phyloP scores from a whole-genome alignment of 2,113 vertebrate genomes.

The Pangasianodon hypophthalmus region DNA sequence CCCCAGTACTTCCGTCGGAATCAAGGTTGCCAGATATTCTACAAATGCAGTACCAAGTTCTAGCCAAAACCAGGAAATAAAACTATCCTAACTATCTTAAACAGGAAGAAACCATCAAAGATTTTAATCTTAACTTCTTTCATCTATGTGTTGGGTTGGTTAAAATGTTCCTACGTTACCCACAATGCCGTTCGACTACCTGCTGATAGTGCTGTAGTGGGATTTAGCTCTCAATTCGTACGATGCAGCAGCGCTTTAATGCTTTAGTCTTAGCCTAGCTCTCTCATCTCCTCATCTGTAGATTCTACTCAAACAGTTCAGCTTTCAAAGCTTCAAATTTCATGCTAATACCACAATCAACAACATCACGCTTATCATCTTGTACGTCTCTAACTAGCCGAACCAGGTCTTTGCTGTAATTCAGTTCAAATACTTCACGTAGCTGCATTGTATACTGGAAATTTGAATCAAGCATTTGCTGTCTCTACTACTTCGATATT shows the following conservation, averaged over 20 bases:
- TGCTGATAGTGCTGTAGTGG: not conserved
- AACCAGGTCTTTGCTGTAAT: not conserved
- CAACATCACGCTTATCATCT: not conserved
- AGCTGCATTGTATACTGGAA: not conserved
- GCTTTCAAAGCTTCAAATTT: not conserved
- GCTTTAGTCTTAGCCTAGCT: not conserved
- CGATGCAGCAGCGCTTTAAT: not conserved
- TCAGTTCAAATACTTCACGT: not conserved
- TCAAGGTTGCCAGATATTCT: not conserved
- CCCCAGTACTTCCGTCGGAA: constrained; percentile 38
- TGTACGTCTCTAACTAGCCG: not conserved
- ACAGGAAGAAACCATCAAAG: not conserved
- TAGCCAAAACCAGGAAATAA: not conserved
- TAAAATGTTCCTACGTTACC: not conserved
- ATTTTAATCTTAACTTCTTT: not conserved
- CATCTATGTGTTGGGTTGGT: not conserved
- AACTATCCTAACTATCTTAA: not conserved
- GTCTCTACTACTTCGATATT: not conserved
- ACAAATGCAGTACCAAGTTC: not conserved
- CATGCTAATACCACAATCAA: too few relatives aligned
- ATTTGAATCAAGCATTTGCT: not conserved
- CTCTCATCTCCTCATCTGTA: too few relatives aligned
- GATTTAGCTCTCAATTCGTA: not conserved
- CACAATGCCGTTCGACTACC: not conserved
- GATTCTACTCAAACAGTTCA: not conserved